Conservation (phyloP, 2,888 invertebrate species). For the Watsonalla cultraria region DNA sequence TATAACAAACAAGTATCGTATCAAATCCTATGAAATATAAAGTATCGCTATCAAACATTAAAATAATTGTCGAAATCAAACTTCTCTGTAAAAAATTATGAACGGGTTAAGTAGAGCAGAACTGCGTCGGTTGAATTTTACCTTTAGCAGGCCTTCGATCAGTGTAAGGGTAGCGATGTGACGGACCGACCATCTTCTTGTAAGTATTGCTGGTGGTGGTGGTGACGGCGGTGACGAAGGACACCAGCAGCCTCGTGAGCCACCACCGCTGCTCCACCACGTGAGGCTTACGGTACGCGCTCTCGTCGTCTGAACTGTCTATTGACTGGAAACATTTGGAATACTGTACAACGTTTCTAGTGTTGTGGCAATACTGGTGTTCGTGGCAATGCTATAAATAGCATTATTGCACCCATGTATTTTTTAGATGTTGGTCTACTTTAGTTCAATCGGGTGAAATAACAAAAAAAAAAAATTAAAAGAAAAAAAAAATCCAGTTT, state of each 20-base stretch:
- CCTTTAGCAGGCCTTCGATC: constrained; percentile 52
- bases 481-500: too few relatives aligned
- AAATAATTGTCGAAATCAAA: too few relatives aligned
- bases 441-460: too few relatives aligned
- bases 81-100: too few relatives aligned
- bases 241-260: constrained; percentile 50
- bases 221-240: constrained; percentile 45
- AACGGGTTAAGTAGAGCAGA: too few relatives aligned
- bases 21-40: too few relatives aligned
- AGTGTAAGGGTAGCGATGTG: constrained; percentile 63
- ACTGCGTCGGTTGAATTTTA: constrained; percentile 11
- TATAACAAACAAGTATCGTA: too few relatives aligned
- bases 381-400: too few relatives aligned
- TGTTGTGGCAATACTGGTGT: background rate
- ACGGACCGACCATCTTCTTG: constrained; percentile 48
- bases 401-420: too few relatives aligned
- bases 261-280: constrained; percentile 55
- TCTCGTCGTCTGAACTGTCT: constrained; percentile 66
- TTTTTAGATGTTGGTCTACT: too few relatives aligned
- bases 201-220: constrained; percentile 39
- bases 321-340: constrained; percentile 34
- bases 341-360: background rate
- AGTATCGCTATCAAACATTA: too few relatives aligned
- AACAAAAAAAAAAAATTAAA: too few relatives aligned
- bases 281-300: constrained; percentile 35